These are phyloP conservation scores for Gymnocheta viridis DNA, from an alignment of 2,888 invertebrate genomes.

Conservation along the genomic window DNA sequence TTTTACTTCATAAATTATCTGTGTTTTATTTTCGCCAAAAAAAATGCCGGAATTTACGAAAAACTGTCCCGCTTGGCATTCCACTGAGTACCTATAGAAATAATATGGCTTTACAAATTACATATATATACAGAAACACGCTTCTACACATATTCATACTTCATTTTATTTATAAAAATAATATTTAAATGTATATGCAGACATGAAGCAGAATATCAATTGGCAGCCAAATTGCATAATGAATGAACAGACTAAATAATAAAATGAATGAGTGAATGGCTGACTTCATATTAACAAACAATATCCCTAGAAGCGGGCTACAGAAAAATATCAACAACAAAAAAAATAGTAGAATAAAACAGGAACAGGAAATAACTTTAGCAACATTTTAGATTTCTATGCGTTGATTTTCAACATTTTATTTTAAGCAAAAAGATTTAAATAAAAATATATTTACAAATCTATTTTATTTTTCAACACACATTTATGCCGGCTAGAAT, in stretches of 20 bases:
- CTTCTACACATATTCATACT: too few relatives aligned
- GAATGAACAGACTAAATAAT: slow-evolving; percentile 59
- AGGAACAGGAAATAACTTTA: slow-evolving; percentile 66
- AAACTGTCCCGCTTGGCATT: too few relatives aligned
- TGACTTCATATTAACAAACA: slow-evolving; percentile 17
- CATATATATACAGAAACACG: background rate
- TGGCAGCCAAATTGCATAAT: slow-evolving; percentile 68
- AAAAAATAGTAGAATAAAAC: background rate
- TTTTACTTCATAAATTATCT: too few relatives aligned
- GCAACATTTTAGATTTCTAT: slow-evolving; percentile 61
- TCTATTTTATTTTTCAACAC: slow-evolving; percentile 43
- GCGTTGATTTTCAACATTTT: slow-evolving; percentile 27
- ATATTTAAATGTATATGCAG: slow-evolving; percentile 53
- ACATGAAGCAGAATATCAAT: slow-evolving; percentile 58
- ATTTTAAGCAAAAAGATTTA: slow-evolving; percentile 13
- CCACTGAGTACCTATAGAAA: background rate
- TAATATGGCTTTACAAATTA: background rate
- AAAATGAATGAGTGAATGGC: slow-evolving; percentile 34
- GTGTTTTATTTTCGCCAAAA: too few relatives aligned
- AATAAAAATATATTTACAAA: slow-evolving; percentile 35
- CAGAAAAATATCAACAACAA: slow-evolving; percentile 18
- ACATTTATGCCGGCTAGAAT: slow-evolving; percentile 36
- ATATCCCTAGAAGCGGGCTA: slow-evolving; percentile 20
- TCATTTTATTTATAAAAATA: slow-evolving; percentile 49
- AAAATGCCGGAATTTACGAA: too few relatives aligned